A percentile compares a stretch with the other conserved stretches of the same genome.
Conservation (phyloP, 1,140 invertebrate genomes). For the Drosophila sproati region DNA sequence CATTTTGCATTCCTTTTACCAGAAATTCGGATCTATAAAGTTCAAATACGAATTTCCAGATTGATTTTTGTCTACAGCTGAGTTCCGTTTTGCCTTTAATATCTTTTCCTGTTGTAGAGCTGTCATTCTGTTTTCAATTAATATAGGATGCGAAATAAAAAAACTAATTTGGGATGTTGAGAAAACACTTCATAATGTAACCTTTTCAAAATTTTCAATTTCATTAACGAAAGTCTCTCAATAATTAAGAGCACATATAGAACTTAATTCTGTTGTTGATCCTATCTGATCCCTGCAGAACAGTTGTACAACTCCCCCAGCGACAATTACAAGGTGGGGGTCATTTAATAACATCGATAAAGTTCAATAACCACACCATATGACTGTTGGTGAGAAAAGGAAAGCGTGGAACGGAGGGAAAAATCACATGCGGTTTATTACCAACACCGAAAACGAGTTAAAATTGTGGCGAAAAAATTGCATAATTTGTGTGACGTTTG, state of each 20-base stretch:
- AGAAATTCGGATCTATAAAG: too few species aligned
- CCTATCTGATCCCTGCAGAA: constrained; percentile 11
- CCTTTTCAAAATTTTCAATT: too few species aligned
- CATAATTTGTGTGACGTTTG: constrained; percentile 79
- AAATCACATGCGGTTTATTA: constrained; percentile 71
- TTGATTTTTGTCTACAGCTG: too few species aligned
- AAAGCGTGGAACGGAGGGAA: constrained; percentile 5
- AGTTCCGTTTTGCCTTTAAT: too few species aligned
- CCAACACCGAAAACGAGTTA: constrained; percentile 76
- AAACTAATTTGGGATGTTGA: not conserved
- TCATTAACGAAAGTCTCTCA: constrained; percentile 10
- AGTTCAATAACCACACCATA: constrained; percentile 70
- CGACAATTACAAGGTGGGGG: constrained; percentile 52
- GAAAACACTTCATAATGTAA: too few species aligned
- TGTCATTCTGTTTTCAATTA: too few species aligned
- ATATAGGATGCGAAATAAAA: not conserved
- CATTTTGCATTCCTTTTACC: not conserved
- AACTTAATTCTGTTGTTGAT: not conserved
- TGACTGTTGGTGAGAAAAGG: constrained; percentile 58
- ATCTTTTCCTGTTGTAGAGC: too few species aligned
- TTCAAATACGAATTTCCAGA: too few species aligned
- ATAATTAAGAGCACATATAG: constrained; percentile 13
- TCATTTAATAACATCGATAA: constrained; percentile 51
- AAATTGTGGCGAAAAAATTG: constrained; percentile 82
- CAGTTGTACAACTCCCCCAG: constrained; percentile 23